Conservation (phyloP, 2,797 vertebrate species). For the Parauchenoglanis punctatus region DNA sequence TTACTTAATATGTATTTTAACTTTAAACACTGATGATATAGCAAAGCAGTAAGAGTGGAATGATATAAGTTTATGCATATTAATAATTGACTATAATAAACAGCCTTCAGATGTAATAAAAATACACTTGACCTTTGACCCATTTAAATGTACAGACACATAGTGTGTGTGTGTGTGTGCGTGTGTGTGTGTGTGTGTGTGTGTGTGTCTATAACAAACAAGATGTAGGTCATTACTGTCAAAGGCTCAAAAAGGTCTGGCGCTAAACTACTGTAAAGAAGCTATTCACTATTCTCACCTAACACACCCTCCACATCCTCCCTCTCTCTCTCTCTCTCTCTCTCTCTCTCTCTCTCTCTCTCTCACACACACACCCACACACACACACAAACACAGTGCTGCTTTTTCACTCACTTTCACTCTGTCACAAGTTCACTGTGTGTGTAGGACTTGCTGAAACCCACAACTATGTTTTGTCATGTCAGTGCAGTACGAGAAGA, state of each 20-base stretch:
- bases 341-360: not conserved
- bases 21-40: not conserved
- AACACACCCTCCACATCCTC: not conserved
- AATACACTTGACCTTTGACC: not conserved
- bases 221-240: not conserved
- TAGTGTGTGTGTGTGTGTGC: not conserved
- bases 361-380: not conserved
- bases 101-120: not conserved
- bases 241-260: constrained; percentile 22
- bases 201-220: not conserved
- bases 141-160: not conserved
- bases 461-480: constrained; percentile 25
- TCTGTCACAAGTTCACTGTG: not conserved
- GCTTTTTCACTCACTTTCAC: not conserved
- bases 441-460: constrained; percentile 2
- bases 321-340: not conserved
- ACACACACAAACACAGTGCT: not conserved
- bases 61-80: not conserved
- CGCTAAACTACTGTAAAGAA: constrained; percentile 6
- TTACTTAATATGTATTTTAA: not conserved
- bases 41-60: not conserved
- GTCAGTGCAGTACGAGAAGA: not conserved
- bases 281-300: constrained; percentile 3
- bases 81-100: not conserved
- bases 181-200: constrained; percentile 4